A percentile compares a stretch with the other conserved stretches of the same genome.
Conservation (phyloP, 1,140 invertebrate species). For the Lerema accius region DNA sequence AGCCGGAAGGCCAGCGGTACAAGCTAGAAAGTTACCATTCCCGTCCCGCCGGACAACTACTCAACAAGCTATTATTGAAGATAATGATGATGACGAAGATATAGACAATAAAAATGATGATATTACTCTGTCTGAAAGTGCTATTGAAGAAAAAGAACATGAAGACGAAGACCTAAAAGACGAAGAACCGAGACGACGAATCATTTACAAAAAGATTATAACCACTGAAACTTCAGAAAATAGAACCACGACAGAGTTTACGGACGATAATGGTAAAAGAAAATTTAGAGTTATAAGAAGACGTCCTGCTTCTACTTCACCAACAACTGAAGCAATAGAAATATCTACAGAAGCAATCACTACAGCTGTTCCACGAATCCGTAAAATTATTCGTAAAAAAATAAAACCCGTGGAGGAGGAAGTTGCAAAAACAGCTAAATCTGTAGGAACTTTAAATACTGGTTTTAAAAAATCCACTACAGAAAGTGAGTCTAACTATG, state of each 20-base stretch:
- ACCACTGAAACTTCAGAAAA: conserved; percentile 48
- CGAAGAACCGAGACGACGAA: conserved; percentile 44
- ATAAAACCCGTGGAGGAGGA: conserved; percentile 66
- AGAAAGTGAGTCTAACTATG: conserved; percentile 59
- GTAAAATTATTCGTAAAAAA: conserved; percentile 83
- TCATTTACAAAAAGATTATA: conserved; percentile 58
- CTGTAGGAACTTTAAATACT: conserved; percentile 44
- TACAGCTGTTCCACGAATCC: conserved; percentile 59
- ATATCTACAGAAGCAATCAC: conserved; percentile 42
- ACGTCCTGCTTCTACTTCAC: conserved; percentile 58
- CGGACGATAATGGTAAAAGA: conserved; percentile 59
- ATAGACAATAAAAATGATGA: conserved; percentile 81
- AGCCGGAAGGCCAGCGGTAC: conserved; percentile 38
- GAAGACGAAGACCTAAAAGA: conserved; percentile 47
- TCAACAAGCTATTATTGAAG: conserved; percentile 38
- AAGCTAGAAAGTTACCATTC: conserved; percentile 65
- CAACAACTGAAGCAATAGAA: conserved; percentile 35
- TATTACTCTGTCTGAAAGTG: conserved; percentile 83
- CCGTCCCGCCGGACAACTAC: conserved; percentile 50
- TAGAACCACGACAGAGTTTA: conserved; percentile 47
- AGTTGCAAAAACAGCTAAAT: conserved; percentile 47
- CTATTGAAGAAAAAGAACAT: conserved; percentile 82
- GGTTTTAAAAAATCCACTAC: conserved; percentile 46
- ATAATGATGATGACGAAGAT: conserved; percentile 67
- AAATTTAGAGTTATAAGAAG: conserved; percentile 70